Evolutionary conservation across 1,140 invertebrate genomes (phyloP).

Genomic region (Heliconius congener): DNA sequence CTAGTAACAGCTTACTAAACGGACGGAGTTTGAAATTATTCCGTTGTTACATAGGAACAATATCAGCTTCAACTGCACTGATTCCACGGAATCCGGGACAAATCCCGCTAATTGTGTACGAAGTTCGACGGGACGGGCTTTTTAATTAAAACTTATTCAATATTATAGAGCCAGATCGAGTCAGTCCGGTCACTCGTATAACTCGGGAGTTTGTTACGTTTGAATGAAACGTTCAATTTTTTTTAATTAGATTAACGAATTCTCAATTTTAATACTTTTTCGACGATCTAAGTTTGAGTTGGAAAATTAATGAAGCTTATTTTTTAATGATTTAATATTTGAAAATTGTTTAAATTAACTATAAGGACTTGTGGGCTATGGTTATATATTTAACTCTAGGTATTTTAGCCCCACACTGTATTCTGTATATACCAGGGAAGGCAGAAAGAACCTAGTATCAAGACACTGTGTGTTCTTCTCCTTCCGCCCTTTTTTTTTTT

Average conservation of each 20-base stretch:
- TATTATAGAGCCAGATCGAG: conserved; percentile 65
- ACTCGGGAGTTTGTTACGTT: conserved; percentile 45
- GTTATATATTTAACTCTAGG: no score
- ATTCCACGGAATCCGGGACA: conserved; percentile 44
- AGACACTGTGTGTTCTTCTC: no score
- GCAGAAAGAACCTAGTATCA: no score
- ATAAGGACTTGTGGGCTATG: no score
- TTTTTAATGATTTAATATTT: not conserved
- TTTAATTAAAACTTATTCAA: conserved; percentile 80
- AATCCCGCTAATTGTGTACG: conserved; percentile 66
- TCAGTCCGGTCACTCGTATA: conserved; percentile 56
- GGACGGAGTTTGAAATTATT: not conserved
- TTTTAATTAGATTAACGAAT: conserved; percentile 51
- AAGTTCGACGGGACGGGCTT: conserved; percentile 62
- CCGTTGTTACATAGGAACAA: conserved; percentile 22
- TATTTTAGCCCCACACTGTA: no score
- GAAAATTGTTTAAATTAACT: no score
- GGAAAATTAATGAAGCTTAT: conserved; percentile 20
- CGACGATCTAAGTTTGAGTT: conserved; percentile 6
- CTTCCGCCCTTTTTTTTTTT: no score
- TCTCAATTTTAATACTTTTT: conserved; percentile 40
- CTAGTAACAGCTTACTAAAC: not conserved
- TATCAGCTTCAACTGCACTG: conserved; percentile 29
- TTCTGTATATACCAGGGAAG: no score
- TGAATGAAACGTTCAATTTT: conserved; percentile 46